phyloP scores from a whole-genome alignment of 2,113 vertebrate species.

The Platycercus adscitus region DNA sequence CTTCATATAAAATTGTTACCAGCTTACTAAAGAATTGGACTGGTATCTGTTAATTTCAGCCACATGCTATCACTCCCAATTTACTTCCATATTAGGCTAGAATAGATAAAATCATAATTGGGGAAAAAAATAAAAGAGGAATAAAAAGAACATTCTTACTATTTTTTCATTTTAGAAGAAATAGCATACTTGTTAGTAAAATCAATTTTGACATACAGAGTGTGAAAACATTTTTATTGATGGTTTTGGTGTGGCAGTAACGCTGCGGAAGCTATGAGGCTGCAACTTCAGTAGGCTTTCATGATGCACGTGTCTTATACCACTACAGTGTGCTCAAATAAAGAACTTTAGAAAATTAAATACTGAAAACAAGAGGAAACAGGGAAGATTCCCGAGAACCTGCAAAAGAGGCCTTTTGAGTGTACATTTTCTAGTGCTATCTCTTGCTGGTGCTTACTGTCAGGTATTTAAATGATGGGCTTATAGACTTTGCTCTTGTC shows the following conservation, averaged over 20 bases:
- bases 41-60: slow-evolving; percentile 45
- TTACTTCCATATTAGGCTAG: not conserved
- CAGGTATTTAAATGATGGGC: slow-evolving; percentile 6
- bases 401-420: not conserved
- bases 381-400: not conserved
- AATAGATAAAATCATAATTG: not conserved
- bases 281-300: not conserved
- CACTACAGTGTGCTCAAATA: not conserved
- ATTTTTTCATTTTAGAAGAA: not conserved
- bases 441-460: not conserved
- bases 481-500: slow-evolving; percentile 4
- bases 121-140: not conserved
- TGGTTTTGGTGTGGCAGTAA: not conserved
- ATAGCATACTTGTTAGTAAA: not conserved
- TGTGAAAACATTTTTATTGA: not conserved
- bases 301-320: rapidly evolving
- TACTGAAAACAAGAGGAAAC: not conserved
- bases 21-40: slow-evolving; percentile 45
- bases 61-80: not conserved
- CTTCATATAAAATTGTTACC: slow-evolving; percentile 35
- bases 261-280: not conserved
- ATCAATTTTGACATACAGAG: not conserved
- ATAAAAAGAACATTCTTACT: not conserved
- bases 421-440: not conserved
- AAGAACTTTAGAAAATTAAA: slow-evolving; percentile 13